Percentiles rank a stretch among this genome's conserved stretches.
Conservation (phyloP, 2,113 vertebrate genomes). For the Corapipo altera region DNA sequence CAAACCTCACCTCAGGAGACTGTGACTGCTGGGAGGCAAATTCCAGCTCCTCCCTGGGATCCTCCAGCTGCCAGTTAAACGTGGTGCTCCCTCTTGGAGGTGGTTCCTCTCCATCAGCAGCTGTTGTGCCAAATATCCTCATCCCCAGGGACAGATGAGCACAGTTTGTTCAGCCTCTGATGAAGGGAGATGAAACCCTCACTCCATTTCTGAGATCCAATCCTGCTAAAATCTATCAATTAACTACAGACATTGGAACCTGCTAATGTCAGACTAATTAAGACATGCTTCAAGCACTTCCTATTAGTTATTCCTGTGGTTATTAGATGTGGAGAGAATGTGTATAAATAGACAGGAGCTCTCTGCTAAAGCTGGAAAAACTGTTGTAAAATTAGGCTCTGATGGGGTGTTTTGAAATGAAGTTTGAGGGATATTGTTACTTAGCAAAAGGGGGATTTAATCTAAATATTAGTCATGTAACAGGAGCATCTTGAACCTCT, state of each 20-base stretch:
- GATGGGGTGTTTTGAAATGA: background rate
- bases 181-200: background rate
- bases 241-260: conserved; percentile 23
- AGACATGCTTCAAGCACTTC: conserved; percentile 13
- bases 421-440: background rate
- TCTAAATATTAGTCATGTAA: background rate
- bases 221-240: conserved; percentile 26
- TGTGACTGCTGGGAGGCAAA: background rate
- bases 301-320: conserved; percentile 31
- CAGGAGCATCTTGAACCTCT: background rate
- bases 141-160: background rate
- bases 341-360: conserved; percentile 15
- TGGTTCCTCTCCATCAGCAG: background rate
- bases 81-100: background rate
- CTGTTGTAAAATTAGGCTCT: background rate
- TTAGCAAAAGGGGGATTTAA: background rate
- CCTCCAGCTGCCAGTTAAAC: background rate
- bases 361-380: background rate
- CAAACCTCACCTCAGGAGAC: background rate
- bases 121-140: background rate
- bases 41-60: background rate
- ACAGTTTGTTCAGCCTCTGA: background rate
- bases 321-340: conserved; percentile 35
- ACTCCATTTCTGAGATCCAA: background rate
- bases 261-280: conserved; percentile 53